Evolutionary conservation across 2,888 invertebrate species (phyloP).

Genomic region (Cabera pusaria): DNA sequence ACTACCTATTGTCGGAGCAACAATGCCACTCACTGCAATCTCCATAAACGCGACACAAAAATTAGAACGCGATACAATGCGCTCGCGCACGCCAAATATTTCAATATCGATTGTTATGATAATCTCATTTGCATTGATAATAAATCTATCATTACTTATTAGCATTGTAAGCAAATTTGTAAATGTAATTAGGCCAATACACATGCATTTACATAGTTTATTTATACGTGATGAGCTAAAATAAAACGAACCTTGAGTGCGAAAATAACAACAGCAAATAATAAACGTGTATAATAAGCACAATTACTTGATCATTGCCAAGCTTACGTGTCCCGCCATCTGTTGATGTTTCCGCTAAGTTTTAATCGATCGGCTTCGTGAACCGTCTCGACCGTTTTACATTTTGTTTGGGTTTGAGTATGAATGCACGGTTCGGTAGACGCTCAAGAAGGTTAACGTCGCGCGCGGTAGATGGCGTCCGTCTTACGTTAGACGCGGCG

Average conservation of each 20-base stretch:
- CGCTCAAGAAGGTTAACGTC: conserved; percentile 44
- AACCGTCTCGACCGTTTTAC: conserved; percentile 27
- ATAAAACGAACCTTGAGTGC: conserved; percentile 32
- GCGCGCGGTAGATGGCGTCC: conserved; percentile 56
- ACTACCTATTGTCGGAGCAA: conserved; percentile 32
- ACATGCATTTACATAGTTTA: conserved; percentile 22
- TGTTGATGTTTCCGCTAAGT: conserved; percentile 26
- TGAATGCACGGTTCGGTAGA: conserved; percentile 41
- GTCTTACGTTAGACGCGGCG: conserved; percentile 29
- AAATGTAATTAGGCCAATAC: conserved; percentile 15
- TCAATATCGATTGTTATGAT: conserved; percentile 29
- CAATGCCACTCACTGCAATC: conserved; percentile 36
- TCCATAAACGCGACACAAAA: conserved; percentile 45
- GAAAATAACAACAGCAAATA: conserved; percentile 33
- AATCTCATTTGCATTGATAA: conserved; percentile 17
- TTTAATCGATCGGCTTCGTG: conserved; percentile 22
- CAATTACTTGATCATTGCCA: conserved; percentile 27
- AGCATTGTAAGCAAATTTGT: conserved; percentile 1
- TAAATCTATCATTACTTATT: conserved; percentile 12
- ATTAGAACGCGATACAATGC: conserved; percentile 55
- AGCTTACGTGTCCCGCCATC: conserved; percentile 38
- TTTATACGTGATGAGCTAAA: conserved; percentile 29
- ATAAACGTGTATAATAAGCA: conserved; percentile 31
- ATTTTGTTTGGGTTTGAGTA: conserved; percentile 18
- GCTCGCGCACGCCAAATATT: conserved; percentile 51